Base-by-base conservation (phyloP, 1,140 invertebrate species). In the Cecropterus lyciades region DNA sequence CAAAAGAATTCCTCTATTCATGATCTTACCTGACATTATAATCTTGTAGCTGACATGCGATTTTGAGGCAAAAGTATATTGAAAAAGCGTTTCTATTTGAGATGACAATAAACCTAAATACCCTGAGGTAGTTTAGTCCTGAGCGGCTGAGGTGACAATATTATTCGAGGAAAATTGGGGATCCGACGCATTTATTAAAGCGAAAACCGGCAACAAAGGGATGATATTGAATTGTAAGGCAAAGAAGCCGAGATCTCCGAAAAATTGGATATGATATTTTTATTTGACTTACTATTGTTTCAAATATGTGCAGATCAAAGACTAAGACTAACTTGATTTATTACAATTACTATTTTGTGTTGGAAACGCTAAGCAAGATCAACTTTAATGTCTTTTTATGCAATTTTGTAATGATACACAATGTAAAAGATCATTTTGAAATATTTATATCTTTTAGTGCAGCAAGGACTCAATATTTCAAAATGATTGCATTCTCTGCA, bases 191-290 rank as follows among this genome's bases (percentile, higher is more conserved):
- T 89, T 91, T 91, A 91, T 89, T 91, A 91, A 89, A 91, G 85
- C 80, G 82, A 88, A 88, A 88, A 89, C 85, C 84, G 82, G 76
- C 87, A 88, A 91, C 88, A 91, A 91, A 91, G 83, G 88, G 84
- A 84, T 87, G 69, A 91, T 91, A 91, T 91, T 91, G 86, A 91
- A 91, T 89, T 88, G 88, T 88, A 85, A 89, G 86, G 80, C 80
- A 86, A 76, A 52, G 71, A 52, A 17, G 49, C 75, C 27, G 3
- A 48, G 71, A 84, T 57, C 49, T 33, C 40, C 6, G 65, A 43
- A 30, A n/a, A 43, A 40, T 56, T 73, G 71, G 80, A 85, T 75
- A 51, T 48, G 83, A 71, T 52, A 74, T 60, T 57, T 70, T 13
- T 24, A n/a, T n/a, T n/a, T n/a, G n/a, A n/a, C n/a, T n/a, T n/a